These are phyloP conservation scores for Phoeniculus purpureus DNA, from an alignment of 2,797 vertebrate species.

Conservation along the genomic window DNA sequence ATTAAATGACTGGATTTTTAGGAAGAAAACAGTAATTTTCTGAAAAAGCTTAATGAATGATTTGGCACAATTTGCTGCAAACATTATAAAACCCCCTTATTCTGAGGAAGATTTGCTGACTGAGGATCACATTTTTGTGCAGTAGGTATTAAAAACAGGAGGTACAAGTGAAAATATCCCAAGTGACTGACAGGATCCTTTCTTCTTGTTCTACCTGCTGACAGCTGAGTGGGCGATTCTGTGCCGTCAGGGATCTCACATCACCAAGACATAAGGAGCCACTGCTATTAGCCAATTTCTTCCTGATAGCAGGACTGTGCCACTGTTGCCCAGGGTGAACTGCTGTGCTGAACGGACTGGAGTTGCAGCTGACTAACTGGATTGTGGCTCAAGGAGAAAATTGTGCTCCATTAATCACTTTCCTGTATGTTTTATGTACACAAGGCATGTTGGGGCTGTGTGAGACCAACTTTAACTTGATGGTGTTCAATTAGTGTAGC, in stretches of 20 bases:
- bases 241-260: background rate
- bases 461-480: background rate
- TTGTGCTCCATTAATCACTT: background rate
- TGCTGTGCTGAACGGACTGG: background rate
- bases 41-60: slow-evolving; percentile 38
- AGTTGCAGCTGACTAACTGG: background rate
- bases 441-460: background rate
- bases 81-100: background rate
- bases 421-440: background rate
- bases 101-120: background rate
- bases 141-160: slow-evolving; percentile 6
- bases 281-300: background rate
- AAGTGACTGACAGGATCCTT: background rate
- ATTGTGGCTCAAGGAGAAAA: background rate
- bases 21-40: slow-evolving; percentile 58
- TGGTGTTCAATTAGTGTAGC: background rate
- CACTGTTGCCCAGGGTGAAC: background rate
- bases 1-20: slow-evolving; percentile 54
- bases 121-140: background rate
- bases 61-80: slow-evolving; percentile 49
- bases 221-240: background rate
- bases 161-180: slow-evolving; percentile 1
- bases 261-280: background rate
- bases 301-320: background rate
- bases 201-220: slow-evolving; percentile 29